Percentiles rank a stretch among this genome's conserved stretches.
These are phyloP conservation scores for Pemphigus obesinymphae DNA, from an alignment of 1,140 invertebrate genomes.

Conservation along the genomic window DNA sequence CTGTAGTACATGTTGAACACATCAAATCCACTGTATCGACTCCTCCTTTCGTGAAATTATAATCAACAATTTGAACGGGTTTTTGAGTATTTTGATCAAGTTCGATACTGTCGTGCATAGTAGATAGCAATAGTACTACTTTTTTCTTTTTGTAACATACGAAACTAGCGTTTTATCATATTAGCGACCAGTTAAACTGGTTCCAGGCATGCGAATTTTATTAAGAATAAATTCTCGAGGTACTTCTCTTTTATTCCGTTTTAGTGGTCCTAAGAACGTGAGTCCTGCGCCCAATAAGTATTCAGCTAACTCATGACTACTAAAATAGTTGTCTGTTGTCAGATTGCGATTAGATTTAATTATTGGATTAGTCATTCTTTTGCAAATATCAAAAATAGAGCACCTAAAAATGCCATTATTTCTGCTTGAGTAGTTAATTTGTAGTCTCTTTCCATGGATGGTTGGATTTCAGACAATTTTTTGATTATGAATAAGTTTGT, in stretches of 20 bases:
- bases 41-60: not conserved
- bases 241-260: constrained; percentile 1
- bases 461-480: no score
- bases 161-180: not conserved
- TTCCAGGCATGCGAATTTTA: not conserved
- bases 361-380: constrained; percentile 45
- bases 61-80: not conserved
- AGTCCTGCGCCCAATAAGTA: constrained; percentile 45
- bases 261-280: constrained; percentile 4
- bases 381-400: no score
- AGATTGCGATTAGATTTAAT: constrained; percentile 48
- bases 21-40: not conserved
- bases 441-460: no score
- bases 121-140: not conserved
- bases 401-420: no score
- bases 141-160: constrained; percentile 15
- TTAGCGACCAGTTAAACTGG: not conserved
- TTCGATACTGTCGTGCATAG: not conserved
- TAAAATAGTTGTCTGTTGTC: constrained; percentile 51
- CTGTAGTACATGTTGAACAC: not conserved
- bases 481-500: no score
- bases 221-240: not conserved
- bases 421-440: no score
- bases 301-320: constrained; percentile 47
- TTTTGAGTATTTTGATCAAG: not conserved